These are phyloP conservation scores for Abrostola tripartita DNA, from an alignment of 2,888 invertebrate genomes.

Conservation along the genomic window DNA sequence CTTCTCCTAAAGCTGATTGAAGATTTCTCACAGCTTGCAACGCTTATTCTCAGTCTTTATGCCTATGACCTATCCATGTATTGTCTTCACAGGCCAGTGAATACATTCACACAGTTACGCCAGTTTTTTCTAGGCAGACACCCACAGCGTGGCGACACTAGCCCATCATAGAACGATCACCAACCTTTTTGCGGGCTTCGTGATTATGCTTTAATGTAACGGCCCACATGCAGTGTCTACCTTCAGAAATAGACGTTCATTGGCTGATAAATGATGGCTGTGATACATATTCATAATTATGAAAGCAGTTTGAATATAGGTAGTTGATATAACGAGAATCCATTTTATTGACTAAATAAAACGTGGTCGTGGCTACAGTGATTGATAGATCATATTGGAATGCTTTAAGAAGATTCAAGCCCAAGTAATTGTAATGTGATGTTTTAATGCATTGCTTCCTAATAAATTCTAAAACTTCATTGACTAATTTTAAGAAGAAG, in stretches of 20 bases:
- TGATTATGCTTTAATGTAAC: neutral
- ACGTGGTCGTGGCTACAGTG: too few species aligned
- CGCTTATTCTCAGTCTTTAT: neutral
- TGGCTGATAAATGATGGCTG: neutral
- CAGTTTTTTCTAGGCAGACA: neutral
- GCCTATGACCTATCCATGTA: neutral
- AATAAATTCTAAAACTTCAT: too few species aligned
- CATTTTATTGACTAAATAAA: too few species aligned
- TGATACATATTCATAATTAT: neutral
- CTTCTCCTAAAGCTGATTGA: too few species aligned
- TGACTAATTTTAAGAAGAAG: too few species aligned
- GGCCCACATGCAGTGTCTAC: neutral
- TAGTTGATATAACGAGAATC: neutral
- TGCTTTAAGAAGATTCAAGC: too few species aligned
- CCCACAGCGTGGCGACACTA: constrained; percentile 3
- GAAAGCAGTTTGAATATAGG: neutral
- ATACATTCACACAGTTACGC: neutral
- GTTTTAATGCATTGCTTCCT: too few species aligned
- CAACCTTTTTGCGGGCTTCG: neutral
- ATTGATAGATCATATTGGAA: too few species aligned
- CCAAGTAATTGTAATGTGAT: too few species aligned
- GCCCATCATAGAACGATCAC: neutral
- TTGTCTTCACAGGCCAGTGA: neutral
- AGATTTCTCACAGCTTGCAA: too few species aligned
- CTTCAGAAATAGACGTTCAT: neutral